These are phyloP conservation scores for Tauraco hartlaubi DNA, from an alignment of 2,797 vertebrate genomes.

Conservation along the genomic window DNA sequence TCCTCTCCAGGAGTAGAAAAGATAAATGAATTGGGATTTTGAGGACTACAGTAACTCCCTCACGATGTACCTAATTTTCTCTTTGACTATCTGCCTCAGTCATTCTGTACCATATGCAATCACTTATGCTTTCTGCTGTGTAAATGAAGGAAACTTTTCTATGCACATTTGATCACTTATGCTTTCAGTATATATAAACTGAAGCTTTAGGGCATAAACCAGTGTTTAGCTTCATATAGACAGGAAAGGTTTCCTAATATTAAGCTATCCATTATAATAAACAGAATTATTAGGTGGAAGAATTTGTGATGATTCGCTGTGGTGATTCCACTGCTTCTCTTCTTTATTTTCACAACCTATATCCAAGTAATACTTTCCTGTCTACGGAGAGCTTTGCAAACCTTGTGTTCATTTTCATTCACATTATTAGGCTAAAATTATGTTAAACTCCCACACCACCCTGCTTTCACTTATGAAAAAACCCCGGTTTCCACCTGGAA, in stretches of 20 bases:
- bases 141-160: too few relatives aligned
- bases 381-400: not conserved
- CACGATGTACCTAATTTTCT: constrained; percentile 11
- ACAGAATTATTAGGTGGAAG: not conserved
- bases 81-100: constrained; percentile 15
- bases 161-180: too few relatives aligned
- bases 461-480: not conserved
- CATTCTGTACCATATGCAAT: not conserved
- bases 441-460: not conserved
- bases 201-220: not conserved
- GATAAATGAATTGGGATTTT: constrained; percentile 13
- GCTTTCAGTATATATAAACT: not conserved
- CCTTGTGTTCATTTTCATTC: not conserved
- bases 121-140: not conserved
- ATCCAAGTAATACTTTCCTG: not conserved
- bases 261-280: not conserved
- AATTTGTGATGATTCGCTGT: not conserved
- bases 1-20: not conserved
- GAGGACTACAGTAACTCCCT: constrained; percentile 1
- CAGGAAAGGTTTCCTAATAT: not conserved
- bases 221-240: not conserved
- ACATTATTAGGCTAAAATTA: not conserved
- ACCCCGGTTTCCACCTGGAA: not conserved
- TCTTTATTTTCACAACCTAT: not conserved
- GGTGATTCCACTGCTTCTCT: not conserved